Percentiles rank a stretch among this genome's conserved stretches.
phyloP scores from a whole-genome alignment of 1,140 invertebrate genomes.

The Psix sp. region DNA sequence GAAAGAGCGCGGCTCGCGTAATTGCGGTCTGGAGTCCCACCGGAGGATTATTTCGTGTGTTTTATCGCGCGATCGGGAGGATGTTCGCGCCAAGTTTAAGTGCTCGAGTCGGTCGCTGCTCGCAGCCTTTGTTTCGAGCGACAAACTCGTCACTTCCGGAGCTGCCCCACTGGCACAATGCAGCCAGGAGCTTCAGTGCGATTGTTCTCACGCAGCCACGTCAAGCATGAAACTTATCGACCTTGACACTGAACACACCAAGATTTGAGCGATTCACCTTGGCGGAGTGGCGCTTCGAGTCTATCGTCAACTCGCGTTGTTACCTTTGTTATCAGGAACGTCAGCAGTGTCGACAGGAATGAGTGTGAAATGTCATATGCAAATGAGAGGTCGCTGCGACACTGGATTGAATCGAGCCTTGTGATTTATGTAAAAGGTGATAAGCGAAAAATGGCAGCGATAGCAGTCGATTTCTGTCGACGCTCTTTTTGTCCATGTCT shows the following conservation, averaged over 20 bases:
- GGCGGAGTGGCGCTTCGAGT: too few species aligned
- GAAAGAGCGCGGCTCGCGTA: conserved; percentile 3
- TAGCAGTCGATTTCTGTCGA: conserved; percentile 7
- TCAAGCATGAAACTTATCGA: conserved; percentile 46
- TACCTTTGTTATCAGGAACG: not conserved
- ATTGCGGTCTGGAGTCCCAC: conserved; percentile 10
- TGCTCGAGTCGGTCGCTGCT: conserved; percentile 34
- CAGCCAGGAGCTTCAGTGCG: conserved; percentile 9
- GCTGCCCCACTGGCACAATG: conserved; percentile 45
- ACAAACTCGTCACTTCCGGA: conserved; percentile 52
- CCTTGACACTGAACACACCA: conserved; percentile 58
- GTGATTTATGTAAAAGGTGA: too few species aligned
- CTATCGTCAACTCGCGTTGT: too few species aligned
- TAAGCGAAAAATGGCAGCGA: conserved; percentile 4
- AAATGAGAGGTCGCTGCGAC: too few species aligned
- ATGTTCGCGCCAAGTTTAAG: conserved; percentile 43
- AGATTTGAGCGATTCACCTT: conserved; percentile 22
- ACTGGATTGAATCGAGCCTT: too few species aligned
- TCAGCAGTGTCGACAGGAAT: too few species aligned
- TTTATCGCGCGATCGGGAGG: conserved; percentile 46
- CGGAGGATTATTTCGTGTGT: conserved; percentile 31
- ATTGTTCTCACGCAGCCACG: conserved; percentile 56
- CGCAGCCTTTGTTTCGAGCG: conserved; percentile 34
- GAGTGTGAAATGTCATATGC: conserved; percentile 5
- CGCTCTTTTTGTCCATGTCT: conserved; percentile 5